Base-by-base conservation (phyloP, 2,113 vertebrate genomes). In the Oreochromis tanganicae region DNA sequence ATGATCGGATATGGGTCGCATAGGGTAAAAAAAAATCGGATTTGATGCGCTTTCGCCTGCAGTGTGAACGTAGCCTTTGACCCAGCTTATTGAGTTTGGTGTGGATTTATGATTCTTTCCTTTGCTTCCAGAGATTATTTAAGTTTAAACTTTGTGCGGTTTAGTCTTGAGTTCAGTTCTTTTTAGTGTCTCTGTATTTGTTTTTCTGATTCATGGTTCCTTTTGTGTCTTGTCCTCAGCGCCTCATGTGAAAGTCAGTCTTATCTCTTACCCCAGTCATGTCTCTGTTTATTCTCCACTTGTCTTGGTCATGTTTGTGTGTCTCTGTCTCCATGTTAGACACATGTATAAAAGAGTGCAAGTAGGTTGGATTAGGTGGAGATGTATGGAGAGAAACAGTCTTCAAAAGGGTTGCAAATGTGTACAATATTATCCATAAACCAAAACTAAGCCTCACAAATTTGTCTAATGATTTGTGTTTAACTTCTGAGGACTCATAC, bases 71-170 rank as follows among this genome's bases (percentile, higher is more conserved):
- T n/a, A n/a, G n/a, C n/a, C n/a, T 55, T 10, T 0, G 54, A 55
- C 10, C 10, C 10, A 55, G 0, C n/a, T 0, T 55, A 24, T 0
- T 24, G 3, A 56, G 10, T 56, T 56, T 56, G 21, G 54, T 56
- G 21, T 24, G 21, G 0, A 6, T 13, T 24, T 1, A 56, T 56
- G 10, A 56, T 12, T 24, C 21, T 56, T 56, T 56, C 54, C n/a
- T 7, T 56, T 24, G 54, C 11, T 56, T 56, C 21, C 52, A 55
- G 9, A 55, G 21, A 56, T 56, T 0, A 56, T 56, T 56, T 13
- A 24, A 56, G 0, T 27, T 14, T 0, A 56, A 56, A 2, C 54
- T 56, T 24, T 56, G 54, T 56, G 21, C 4, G 2, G 11, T 56
- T 56, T 56, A 56, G 21, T 27, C 55, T 56, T 56, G 55, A 56